Percentiles rank a stretch among this genome's conserved stretches.
phyloP scores from a whole-genome alignment of 2,113 vertebrate genomes.

The Salvelinus fontinalis region DNA sequence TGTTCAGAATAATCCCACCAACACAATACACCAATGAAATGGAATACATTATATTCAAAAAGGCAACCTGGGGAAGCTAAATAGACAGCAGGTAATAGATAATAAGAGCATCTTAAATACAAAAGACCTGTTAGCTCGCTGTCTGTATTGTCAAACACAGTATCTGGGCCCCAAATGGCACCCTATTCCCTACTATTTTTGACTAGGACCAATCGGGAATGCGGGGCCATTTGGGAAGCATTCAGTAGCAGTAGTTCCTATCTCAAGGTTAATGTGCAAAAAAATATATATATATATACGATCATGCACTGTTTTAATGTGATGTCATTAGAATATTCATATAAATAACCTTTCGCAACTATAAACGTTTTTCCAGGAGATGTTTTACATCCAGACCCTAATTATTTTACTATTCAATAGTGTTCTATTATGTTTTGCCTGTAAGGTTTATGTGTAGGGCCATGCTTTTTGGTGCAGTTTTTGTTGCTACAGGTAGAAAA shows the following conservation, averaged over 20 bases:
- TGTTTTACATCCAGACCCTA: too few relatives aligned
- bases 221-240: not conserved
- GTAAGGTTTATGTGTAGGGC: not conserved
- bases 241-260: not conserved
- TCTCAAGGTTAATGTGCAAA: not conserved
- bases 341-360: slow-evolving; percentile 29
- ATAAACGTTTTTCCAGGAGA: not conserved
- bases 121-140: slow-evolving; percentile 51
- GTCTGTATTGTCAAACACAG: slow-evolving; percentile 2
- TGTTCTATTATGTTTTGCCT: not conserved
- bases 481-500: too few relatives aligned
- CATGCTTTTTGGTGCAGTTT: too few relatives aligned
- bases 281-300: not conserved
- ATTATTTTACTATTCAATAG: too few relatives aligned
- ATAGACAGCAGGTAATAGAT: slow-evolving; percentile 55
- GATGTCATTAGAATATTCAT: slow-evolving; percentile 12
- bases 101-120: slow-evolving; percentile 54
- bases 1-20: slow-evolving; percentile 49
- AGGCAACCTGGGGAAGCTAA: slow-evolving; percentile 29
- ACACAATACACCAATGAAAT: slow-evolving; percentile 51
- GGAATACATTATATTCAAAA: slow-evolving; percentile 63
- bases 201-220: too few relatives aligned
- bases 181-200: too few relatives aligned
- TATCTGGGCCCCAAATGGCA: not conserved
- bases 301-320: not conserved